phyloP scores from a whole-genome alignment of 2,888 invertebrate genomes.

The Rutpela maculata region DNA sequence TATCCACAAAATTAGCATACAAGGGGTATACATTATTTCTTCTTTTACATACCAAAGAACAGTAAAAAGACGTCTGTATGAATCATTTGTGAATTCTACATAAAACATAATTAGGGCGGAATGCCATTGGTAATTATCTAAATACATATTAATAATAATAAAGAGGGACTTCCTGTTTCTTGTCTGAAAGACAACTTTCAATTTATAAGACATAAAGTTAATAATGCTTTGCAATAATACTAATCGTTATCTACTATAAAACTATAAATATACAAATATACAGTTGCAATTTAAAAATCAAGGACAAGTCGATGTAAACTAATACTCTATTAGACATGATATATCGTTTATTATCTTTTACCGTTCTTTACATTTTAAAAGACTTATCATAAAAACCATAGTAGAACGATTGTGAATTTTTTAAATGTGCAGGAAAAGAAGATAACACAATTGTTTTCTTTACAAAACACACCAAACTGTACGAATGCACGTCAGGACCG shows the following conservation, averaged over 20 bases:
- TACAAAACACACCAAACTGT: too few species aligned
- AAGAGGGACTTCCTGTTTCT: background rate
- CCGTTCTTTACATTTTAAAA: background rate
- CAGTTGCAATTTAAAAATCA: background rate
- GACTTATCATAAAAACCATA: background rate
- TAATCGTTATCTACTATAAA: background rate
- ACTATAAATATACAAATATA: background rate
- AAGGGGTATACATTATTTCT: background rate
- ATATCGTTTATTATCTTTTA: background rate
- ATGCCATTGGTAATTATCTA: background rate
- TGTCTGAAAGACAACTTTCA: background rate
- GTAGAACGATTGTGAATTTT: background rate
- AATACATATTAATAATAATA: background rate
- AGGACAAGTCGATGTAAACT: background rate
- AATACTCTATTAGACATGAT: background rate
- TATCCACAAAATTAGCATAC: background rate
- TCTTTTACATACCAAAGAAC: background rate
- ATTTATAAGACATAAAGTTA: background rate
- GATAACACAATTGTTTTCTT: too few species aligned
- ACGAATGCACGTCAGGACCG: too few species aligned
- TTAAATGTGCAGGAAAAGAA: too few species aligned
- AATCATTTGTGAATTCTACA: background rate
- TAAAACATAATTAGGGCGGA: background rate
- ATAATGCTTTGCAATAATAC: background rate
- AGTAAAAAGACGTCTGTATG: background rate